A percentile compares a stretch with the other conserved stretches of the same genome.
These are phyloP conservation scores for Hippolais icterina DNA, from an alignment of 2,113 vertebrate species.

Conservation along the genomic window DNA sequence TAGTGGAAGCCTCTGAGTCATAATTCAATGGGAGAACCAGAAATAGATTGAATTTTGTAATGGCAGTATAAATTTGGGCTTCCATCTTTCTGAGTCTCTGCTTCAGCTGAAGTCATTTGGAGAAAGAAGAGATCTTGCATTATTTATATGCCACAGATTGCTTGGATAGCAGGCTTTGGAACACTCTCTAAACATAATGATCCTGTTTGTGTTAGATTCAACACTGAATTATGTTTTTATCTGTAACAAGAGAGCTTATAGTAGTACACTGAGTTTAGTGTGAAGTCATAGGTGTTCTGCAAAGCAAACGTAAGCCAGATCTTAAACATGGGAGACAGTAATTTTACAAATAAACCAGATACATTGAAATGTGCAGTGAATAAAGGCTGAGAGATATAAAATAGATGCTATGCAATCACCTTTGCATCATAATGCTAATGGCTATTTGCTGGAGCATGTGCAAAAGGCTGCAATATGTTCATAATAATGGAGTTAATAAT, in stretches of 20 bases:
- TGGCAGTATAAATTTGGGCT: conserved; percentile 60
- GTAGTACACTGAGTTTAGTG: background rate
- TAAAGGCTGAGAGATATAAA: background rate
- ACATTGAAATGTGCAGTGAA: background rate
- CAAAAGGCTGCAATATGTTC: background rate
- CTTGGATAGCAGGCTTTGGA: conserved; percentile 71
- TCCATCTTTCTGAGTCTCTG: conserved; percentile 66
- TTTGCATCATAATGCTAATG: background rate
- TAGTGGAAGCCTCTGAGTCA: conserved; percentile 69
- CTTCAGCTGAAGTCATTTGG: conserved; percentile 73
- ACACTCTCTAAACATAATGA: conserved; percentile 69
- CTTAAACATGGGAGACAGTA: background rate
- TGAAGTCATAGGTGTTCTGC: background rate
- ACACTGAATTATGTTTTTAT: conserved; percentile 67
- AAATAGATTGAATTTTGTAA: conserved; percentile 82
- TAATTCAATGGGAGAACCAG: conserved; percentile 80
- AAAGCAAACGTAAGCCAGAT: background rate
- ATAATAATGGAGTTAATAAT: background rate
- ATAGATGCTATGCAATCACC: background rate
- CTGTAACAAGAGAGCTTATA: conserved; percentile 25
- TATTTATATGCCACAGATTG: conserved; percentile 89
- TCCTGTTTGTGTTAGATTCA: conserved; percentile 68
- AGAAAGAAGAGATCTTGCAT: conserved; percentile 78
- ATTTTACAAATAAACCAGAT: background rate
- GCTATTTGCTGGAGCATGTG: background rate